Base-by-base conservation (phyloP, 2,113 vertebrate species). In the Chamaetylas fuelleborni region DNA sequence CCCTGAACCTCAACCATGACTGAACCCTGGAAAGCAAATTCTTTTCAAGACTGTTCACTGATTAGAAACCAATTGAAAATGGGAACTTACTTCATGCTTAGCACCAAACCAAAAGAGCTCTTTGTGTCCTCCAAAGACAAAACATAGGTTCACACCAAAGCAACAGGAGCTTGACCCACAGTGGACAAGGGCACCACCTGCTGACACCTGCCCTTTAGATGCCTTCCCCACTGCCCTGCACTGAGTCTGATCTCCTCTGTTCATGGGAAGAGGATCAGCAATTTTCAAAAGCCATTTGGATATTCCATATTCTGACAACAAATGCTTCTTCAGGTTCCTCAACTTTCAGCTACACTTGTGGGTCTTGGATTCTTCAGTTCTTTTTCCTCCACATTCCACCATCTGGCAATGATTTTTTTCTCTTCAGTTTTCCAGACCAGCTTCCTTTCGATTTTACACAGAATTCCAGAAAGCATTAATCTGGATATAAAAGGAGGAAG, bases 101-200 rank as follows among this genome's bases (percentile, higher is more conserved):
- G 51, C 10, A 31, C 40, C 42, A 45, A 89, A 58, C 20, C 66
- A 48, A 69, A 88, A 31, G 10, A 65, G 34, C 10, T 65, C 54
- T 56, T 50, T 15, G 7, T 47, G 26, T 85, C 45, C 85, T 64
- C 74, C 71, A 31, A 90, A 83, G 38, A 78, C 9, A 33, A 38
- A 83, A 58, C 11, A 40, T 4, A 38, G 0, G 7, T 66, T 81
- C 34, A 47, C 34, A 62, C 61, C 22, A 50, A 86, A 82, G 48
- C 26, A 67, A 71, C 6, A 26, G 34, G 42, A 80, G 77, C 20
- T n/a, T 62, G 71, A 47, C 62, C 88, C 85, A 74, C 1, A 1
- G 43, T 29, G 54, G 45, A 79, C 48, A 85, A 82, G 62, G 92
- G 91, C 71, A 95, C 74, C 87, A 91, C 34, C 94, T 93, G 81